Evolutionary conservation across 1,140 invertebrate species (phyloP).

Genomic region (Drosophila cardini): DNA sequence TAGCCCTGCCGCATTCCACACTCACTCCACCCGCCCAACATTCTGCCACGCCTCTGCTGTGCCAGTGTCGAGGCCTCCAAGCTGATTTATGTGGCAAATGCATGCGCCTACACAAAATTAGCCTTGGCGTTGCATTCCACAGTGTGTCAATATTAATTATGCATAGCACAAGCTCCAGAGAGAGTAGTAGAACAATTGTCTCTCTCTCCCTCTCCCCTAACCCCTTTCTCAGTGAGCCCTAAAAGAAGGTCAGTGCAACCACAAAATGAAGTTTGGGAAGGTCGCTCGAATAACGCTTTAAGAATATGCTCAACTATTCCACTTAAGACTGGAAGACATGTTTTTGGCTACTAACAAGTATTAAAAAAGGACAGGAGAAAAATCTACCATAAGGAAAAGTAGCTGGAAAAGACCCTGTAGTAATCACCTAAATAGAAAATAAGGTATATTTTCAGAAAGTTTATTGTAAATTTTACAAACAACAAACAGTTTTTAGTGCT

Average conservation of each 20-base stretch:
- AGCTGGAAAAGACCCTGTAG: too few species aligned
- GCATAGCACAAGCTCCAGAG: slow-evolving; percentile 39
- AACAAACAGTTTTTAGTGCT: too few species aligned
- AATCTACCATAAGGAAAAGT: neutral
- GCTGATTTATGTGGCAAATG: slow-evolving; percentile 74
- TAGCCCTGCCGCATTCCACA: slow-evolving; percentile 41
- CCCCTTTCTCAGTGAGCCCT: slow-evolving; percentile 19
- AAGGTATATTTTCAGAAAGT: too few species aligned
- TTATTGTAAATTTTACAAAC: too few species aligned
- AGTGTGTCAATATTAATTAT: slow-evolving; percentile 79
- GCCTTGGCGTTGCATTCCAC: slow-evolving; percentile 73
- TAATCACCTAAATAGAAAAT: too few species aligned
- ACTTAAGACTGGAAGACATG: slow-evolving; percentile 8
- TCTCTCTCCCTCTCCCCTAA: neutral
- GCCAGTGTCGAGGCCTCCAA: slow-evolving; percentile 51
- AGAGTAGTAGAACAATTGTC: slow-evolving; percentile 4
- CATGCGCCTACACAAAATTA: slow-evolving; percentile 71
- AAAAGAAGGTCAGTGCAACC: slow-evolving; percentile 52
- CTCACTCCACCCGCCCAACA: neutral
- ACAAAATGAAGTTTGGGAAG: slow-evolving; percentile 52
- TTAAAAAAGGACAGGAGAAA: slow-evolving; percentile 16
- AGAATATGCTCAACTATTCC: slow-evolving; percentile 30
- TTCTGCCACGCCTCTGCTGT: neutral
- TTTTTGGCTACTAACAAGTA: slow-evolving; percentile 1
- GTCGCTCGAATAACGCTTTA: slow-evolving; percentile 21